Evolutionary conservation across 2,797 vertebrate species (phyloP).

Genomic region (Pempheris klunzingeri): DNA sequence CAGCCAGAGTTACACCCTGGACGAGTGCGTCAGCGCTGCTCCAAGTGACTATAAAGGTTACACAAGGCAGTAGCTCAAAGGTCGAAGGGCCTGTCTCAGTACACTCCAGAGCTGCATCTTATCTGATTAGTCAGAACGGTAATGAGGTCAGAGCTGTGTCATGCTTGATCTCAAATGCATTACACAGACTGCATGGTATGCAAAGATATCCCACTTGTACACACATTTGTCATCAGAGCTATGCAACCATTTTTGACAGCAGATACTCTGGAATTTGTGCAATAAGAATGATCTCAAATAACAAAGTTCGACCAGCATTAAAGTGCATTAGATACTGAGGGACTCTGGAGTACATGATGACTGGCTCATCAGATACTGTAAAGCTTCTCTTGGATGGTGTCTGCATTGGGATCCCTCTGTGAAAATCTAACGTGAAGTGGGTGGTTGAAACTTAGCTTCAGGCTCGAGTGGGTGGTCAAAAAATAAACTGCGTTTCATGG

Average conservation of each 20-base stretch:
- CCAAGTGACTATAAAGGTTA: slow-evolving; percentile 31
- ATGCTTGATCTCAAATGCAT: slow-evolving; percentile 3
- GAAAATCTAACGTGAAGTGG: too few relatives aligned
- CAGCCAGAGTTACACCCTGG: too few relatives aligned
- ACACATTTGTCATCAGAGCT: background rate
- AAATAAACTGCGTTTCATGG: too few relatives aligned
- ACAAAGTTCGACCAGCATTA: background rate
- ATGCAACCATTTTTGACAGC: background rate
- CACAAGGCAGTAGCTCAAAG: slow-evolving; percentile 56
- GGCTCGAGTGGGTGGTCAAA: too few relatives aligned
- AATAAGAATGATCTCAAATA: slow-evolving; percentile 7
- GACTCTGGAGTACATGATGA: background rate
- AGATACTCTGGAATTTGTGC: background rate
- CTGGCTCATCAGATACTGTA: background rate
- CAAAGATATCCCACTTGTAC: background rate
- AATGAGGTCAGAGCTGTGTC: background rate
- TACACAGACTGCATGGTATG: background rate
- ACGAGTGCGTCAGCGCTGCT: background rate
- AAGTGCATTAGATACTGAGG: slow-evolving; percentile 2
- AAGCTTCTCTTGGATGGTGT: too few relatives aligned
- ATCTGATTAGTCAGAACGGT: slow-evolving; percentile 43
- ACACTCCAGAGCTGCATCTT: slow-evolving; percentile 19
- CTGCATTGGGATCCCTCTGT: too few relatives aligned
- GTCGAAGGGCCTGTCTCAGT: slow-evolving; percentile 51
- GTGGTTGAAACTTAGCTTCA: too few relatives aligned